Evolutionary conservation across 2,888 invertebrate species (phyloP).

Genomic region (Prosopocoilus inquinatus): DNA sequence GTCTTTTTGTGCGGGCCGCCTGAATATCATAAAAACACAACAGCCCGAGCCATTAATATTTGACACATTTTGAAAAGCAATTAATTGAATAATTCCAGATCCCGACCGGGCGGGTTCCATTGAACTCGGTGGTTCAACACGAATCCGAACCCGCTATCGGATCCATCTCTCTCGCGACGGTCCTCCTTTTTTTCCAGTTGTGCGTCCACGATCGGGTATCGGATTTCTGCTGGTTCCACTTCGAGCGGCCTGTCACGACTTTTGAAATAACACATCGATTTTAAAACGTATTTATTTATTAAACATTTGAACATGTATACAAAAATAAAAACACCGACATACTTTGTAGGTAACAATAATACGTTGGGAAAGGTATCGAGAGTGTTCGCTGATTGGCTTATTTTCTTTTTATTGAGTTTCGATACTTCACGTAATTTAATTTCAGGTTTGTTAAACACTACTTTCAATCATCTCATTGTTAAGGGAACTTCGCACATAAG

Average conservation of each 20-base stretch:
- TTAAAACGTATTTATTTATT: constrained; percentile 6
- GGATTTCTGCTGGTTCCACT: not conserved
- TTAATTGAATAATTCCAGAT: constrained; percentile 8
- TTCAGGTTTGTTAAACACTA: too few species aligned
- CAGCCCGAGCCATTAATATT: constrained; percentile 12
- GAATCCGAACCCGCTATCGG: constrained; percentile 17
- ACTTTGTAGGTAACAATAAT: constrained; percentile 16
- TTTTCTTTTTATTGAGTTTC: too few species aligned
- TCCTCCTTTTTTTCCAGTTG: constrained; percentile 11
- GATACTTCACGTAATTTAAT: too few species aligned
- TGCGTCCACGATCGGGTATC: not conserved
- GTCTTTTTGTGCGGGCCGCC: too few species aligned
- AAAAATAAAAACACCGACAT: constrained; percentile 9
- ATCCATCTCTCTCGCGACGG: constrained; percentile 21
- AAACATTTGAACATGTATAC: constrained; percentile 21
- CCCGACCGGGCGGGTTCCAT: constrained; percentile 19
- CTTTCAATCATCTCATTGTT: too few species aligned
- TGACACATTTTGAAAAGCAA: constrained; percentile 9
- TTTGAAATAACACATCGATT: not conserved
- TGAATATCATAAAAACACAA: too few species aligned
- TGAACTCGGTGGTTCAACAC: constrained; percentile 21
- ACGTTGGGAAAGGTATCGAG: constrained; percentile 10
- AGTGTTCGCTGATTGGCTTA: not conserved
- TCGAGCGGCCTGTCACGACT: not conserved
- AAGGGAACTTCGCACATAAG: too few species aligned